phyloP scores from a whole-genome alignment of 2,888 invertebrate species.

The Panopea generosa region DNA sequence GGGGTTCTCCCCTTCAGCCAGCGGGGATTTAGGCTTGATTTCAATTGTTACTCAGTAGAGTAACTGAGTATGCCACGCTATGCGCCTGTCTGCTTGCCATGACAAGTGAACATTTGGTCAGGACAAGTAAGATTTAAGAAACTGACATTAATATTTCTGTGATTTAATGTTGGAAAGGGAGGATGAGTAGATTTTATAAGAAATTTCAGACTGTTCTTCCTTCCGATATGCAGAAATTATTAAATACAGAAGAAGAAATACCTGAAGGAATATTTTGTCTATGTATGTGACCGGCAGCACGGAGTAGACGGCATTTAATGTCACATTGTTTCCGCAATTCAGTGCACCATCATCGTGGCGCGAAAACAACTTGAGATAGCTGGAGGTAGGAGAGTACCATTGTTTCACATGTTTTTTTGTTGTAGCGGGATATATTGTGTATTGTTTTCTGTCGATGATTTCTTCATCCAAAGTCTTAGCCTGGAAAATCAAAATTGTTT shows the following conservation, averaged over 20 bases:
- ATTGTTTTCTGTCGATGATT: slow-evolving; percentile 36
- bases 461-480: slow-evolving; percentile 53
- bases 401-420: slow-evolving; percentile 54
- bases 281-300: slow-evolving; percentile 16
- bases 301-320: slow-evolving; percentile 39
- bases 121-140: no score
- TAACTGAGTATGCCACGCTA: no score
- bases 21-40: no score
- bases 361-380: slow-evolving; percentile 34
- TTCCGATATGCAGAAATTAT: no score
- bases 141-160: no score
- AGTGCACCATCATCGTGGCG: slow-evolving; percentile 4
- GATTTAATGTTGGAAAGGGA: no score
- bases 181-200: no score
- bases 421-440: slow-evolving; percentile 56
- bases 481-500: slow-evolving; percentile 36
- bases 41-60: no score
- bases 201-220: no score
- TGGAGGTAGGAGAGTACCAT: slow-evolving; percentile 57
- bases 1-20: no score
- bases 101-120: no score
- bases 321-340: slow-evolving; percentile 40
- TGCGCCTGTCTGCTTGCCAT: no score
- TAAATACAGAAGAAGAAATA: slow-evolving; percentile 5
- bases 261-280: slow-evolving; percentile 33